A percentile compares a stretch with the other conserved stretches of the same genome.
phyloP scores from a whole-genome alignment of 2,113 vertebrate species.

The Dromiciops gliroides region DNA sequence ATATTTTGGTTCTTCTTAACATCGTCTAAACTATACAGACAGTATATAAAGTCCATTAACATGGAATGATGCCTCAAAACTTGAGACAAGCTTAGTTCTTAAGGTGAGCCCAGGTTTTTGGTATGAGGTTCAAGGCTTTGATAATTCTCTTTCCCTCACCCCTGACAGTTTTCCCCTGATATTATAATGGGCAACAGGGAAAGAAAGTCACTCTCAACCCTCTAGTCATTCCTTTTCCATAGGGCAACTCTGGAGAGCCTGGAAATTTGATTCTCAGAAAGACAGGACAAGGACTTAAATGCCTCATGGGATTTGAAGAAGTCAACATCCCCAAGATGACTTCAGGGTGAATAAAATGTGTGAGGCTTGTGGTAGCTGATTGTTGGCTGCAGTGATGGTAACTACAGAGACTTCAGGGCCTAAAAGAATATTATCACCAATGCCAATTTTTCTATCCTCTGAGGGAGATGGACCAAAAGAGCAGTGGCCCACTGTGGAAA shows the following conservation, averaged over 20 bases:
- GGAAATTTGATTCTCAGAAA: constrained; percentile 1
- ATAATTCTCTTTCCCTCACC: background rate
- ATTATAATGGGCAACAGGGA: background rate
- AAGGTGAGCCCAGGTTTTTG: background rate
- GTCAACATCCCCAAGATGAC: background rate
- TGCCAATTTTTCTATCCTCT: constrained; percentile 22
- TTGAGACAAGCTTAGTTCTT: background rate
- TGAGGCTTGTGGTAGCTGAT: background rate
- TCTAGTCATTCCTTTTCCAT: background rate
- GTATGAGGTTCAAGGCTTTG: background rate
- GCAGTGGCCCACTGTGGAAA: constrained; percentile 50
- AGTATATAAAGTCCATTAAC: constrained; percentile 30
- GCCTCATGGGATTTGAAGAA: background rate
- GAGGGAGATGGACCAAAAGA: constrained; percentile 48
- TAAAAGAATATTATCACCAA: constrained; percentile 1
- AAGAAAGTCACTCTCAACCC: background rate
- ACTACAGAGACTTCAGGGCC: background rate
- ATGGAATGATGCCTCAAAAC: constrained; percentile 41
- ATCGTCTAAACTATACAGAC: constrained; percentile 67
- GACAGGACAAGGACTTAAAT: background rate
- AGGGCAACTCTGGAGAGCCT: background rate
- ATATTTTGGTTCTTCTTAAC: constrained; percentile 56
- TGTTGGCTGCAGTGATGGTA: background rate
- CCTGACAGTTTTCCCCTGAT: background rate
- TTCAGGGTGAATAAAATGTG: constrained; percentile 23